phyloP scores from a whole-genome alignment of 2,113 vertebrate genomes.

The Dipodomys merriami region DNA sequence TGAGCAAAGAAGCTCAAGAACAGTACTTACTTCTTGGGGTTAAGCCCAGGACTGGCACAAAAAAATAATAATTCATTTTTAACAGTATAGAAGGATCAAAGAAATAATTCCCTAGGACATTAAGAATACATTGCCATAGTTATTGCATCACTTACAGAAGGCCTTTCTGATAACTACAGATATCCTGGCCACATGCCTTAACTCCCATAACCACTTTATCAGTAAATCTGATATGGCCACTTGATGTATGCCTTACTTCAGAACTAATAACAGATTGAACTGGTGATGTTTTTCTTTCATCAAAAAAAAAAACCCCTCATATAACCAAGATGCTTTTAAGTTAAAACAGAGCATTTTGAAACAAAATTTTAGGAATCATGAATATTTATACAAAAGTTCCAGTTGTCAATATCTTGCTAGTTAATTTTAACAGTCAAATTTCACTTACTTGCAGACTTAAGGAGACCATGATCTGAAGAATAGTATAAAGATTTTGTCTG shows the following conservation, averaged over 20 bases:
- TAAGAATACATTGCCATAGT: neutral
- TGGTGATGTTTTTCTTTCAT: neutral
- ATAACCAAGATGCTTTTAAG: too few relatives aligned
- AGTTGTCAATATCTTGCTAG: too few relatives aligned
- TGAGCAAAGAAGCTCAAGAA: too few relatives aligned
- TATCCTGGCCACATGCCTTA: neutral
- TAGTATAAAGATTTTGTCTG: neutral
- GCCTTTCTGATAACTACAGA: neutral
- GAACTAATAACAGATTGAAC: neutral
- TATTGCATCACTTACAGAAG: neutral
- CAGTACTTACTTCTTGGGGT: too few relatives aligned
- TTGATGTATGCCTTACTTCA: neutral
- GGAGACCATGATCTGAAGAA: slow-evolving; percentile 30
- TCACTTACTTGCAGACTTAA: neutral
- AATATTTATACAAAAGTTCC: neutral
- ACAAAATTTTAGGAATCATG: neutral
- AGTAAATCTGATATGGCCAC: neutral
- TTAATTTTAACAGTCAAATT: too few relatives aligned
- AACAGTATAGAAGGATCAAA: neutral
- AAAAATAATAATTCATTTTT: too few relatives aligned
- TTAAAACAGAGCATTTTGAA: slow-evolving; percentile 29
- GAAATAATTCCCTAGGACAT: neutral
- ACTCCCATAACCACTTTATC: neutral
- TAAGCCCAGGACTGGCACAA: too few relatives aligned
- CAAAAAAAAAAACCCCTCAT: too few relatives aligned